phyloP scores from a whole-genome alignment of 2,797 vertebrate species.

The Orestias chungarensis region DNA sequence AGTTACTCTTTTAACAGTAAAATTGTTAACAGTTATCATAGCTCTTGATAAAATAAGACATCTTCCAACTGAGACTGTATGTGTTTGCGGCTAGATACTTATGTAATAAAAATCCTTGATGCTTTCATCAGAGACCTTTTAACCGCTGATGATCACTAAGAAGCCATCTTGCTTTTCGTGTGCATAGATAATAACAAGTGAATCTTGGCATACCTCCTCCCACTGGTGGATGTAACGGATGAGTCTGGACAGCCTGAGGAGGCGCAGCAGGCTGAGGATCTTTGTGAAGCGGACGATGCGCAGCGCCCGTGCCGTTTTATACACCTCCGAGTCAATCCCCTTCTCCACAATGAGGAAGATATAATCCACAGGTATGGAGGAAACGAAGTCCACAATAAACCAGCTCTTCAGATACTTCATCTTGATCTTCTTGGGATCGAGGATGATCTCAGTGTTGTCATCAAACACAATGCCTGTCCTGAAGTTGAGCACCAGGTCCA shows the following conservation, averaged over 20 bases:
- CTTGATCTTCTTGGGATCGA: slow-evolving; percentile 96
- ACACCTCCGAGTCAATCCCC: slow-evolving; percentile 96
- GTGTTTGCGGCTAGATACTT: background rate
- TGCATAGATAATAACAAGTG: slow-evolving; percentile 2
- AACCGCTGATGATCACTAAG: background rate
- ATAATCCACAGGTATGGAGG: slow-evolving; percentile 98
- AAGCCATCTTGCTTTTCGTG: background rate
- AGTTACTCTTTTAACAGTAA: background rate
- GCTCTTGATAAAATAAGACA: background rate
- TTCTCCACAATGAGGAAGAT: slow-evolving; percentile 99
- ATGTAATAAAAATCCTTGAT: background rate
- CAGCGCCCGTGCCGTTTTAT: slow-evolving; percentile 94
- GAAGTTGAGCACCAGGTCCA: slow-evolving; percentile 98
- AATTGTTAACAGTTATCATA: background rate
- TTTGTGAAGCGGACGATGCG: slow-evolving; percentile 97
- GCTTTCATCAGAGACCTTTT: background rate
- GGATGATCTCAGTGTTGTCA: slow-evolving; percentile 98
- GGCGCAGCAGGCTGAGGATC: slow-evolving; percentile 92
- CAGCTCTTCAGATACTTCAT: slow-evolving; percentile 95
- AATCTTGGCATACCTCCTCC: slow-evolving; percentile 87
- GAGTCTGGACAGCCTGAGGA: slow-evolving; percentile 92
- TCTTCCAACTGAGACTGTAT: background rate
- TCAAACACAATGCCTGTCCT: slow-evolving; percentile 96
- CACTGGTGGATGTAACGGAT: slow-evolving; percentile 98
- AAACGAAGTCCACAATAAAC: slow-evolving; percentile 97